Evolutionary conservation across 2,797 vertebrate species (phyloP).

Genomic region (Prionace glauca): DNA sequence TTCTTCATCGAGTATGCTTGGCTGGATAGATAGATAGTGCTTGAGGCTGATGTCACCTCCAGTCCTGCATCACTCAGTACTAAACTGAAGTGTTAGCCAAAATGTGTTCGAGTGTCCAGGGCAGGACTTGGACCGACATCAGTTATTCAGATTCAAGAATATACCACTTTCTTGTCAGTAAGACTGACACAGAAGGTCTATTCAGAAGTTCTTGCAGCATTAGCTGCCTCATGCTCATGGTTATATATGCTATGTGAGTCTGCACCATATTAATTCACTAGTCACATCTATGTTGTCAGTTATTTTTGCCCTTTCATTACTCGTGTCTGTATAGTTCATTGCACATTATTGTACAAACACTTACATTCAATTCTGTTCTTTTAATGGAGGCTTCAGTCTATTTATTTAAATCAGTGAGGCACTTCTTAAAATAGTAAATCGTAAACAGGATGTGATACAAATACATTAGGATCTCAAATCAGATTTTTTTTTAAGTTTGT

Average conservation of each 20-base stretch:
- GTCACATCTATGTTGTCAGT: not conserved
- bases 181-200: not conserved
- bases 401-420: not conserved
- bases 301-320: not conserved
- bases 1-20: not conserved
- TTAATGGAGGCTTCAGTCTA: not conserved
- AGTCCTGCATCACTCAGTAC: not conserved
- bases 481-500: not conserved
- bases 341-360: not conserved
- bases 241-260: not conserved
- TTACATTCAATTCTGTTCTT: not conserved
- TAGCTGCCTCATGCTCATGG: not conserved
- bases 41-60: not conserved
- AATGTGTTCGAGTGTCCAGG: not conserved
- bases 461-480: no score
- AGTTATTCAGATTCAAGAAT: not conserved
- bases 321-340: not conserved
- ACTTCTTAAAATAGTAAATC: not conserved
- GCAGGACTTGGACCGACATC: not conserved
- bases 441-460: not conserved
- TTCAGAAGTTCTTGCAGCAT: not conserved
- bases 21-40: no score
- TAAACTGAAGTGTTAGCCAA: not conserved
- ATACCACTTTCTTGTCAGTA: not conserved
- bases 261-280: not conserved